A percentile compares a stretch with the other conserved stretches of the same genome.
Evolutionary conservation across 1,140 invertebrate genomes (phyloP).

Genomic region (Argopecten irradians): DNA sequence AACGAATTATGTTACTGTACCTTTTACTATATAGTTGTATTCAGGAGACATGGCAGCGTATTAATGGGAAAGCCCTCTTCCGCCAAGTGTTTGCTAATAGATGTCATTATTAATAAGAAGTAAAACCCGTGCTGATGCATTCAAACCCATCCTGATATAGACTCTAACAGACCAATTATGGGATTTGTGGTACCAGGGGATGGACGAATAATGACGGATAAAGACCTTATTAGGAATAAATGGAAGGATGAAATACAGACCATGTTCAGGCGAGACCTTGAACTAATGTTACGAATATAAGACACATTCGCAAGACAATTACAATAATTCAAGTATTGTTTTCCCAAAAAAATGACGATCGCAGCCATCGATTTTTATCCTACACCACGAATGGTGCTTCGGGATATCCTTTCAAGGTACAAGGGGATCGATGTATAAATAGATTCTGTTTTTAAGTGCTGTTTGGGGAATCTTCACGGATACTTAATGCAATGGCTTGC

Average conservation of each 20-base stretch:
- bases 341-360: neutral
- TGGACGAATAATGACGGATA: neutral
- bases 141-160: neutral
- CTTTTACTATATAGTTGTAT: neutral
- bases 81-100: neutral
- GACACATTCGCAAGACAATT: neutral
- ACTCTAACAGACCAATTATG: neutral
- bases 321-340: neutral
- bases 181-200: neutral
- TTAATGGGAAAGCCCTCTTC: neutral
- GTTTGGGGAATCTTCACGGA: neutral
- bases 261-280: neutral
- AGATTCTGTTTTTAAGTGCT: neutral
- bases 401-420: neutral
- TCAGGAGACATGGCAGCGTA: neutral
- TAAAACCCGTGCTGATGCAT: neutral
- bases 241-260: neutral
- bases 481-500: neutral
- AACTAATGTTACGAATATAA: neutral
- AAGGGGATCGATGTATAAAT: neutral
- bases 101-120: neutral
- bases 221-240: conserved; percentile 1
- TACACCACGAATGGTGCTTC: neutral
- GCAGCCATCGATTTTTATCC: neutral
- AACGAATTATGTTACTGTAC: neutral